These are phyloP conservation scores for Lytechinus pictus DNA, from an alignment of 35 echinoderm and acorn worm species.

Conservation along the genomic window DNA sequence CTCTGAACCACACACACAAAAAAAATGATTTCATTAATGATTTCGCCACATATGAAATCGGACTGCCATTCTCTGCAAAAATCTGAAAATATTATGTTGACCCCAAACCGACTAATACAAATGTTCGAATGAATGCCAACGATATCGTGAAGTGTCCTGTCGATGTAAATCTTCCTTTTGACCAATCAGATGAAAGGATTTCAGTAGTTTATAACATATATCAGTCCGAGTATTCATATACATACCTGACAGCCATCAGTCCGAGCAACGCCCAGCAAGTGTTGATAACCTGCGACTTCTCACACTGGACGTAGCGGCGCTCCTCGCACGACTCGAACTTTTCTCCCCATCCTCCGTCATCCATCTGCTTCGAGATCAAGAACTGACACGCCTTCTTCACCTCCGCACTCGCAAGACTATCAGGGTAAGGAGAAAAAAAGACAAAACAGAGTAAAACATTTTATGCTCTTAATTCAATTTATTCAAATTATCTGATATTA, in stretches of 20 bases:
- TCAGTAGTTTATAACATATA: no score
- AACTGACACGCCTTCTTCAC: conserved; percentile 84
- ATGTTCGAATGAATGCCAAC: no score
- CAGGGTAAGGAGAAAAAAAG: not conserved
- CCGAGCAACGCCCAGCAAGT: conserved; percentile 85
- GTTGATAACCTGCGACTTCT: conserved; percentile 87
- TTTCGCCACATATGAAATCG: no score
- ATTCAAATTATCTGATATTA: not conserved
- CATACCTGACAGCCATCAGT: conserved; percentile 90
- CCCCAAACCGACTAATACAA: no score
- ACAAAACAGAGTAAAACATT: not conserved
- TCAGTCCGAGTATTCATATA: not conserved
- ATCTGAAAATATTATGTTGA: no score
- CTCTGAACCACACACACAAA: no score
- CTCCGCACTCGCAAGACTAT: conserved; percentile 63
- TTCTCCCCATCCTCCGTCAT: conserved; percentile 93
- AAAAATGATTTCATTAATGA: no score
- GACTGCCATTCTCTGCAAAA: no score
- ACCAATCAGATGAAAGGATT: no score
- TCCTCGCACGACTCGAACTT: conserved; percentile 91
- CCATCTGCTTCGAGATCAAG: conserved; percentile 78
- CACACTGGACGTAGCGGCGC: conserved; percentile 78
- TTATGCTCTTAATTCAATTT: not conserved
- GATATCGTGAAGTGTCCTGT: no score
- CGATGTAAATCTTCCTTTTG: no score